Conservation (phyloP, 2,113 vertebrate genomes). For the Trinectes maculatus region DNA sequence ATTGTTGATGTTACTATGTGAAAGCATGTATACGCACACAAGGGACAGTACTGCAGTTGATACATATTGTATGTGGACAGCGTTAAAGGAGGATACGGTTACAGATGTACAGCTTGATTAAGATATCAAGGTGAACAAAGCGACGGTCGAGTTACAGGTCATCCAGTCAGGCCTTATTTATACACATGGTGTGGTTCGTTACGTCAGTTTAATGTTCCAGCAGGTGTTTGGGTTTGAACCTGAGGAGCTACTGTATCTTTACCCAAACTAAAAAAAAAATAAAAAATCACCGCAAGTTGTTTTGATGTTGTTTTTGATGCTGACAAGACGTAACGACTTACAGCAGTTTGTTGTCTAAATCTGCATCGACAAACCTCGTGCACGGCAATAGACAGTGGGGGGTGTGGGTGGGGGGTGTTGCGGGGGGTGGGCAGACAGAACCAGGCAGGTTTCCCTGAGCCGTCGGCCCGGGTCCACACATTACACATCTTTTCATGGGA, state of each 20-base stretch:
- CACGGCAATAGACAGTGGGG: slow-evolving; percentile 37
- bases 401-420: background rate
- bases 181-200: background rate
- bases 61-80: background rate
- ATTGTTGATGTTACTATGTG: background rate
- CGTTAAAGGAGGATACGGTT: background rate
- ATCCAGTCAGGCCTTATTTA: background rate
- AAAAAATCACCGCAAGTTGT: background rate
- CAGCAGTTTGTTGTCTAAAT: slow-evolving; percentile 44
- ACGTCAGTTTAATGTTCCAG: background rate
- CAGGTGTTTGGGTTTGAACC: background rate
- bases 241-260: background rate
- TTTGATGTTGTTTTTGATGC: slow-evolving; percentile 11
- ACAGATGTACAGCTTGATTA: background rate
- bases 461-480: slow-evolving; percentile 37
- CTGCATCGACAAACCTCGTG: slow-evolving; percentile 47
- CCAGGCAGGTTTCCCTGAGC: slow-evolving; percentile 57
- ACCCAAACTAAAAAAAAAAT: no score
- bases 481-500: slow-evolving; percentile 53
- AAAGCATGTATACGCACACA: background rate
- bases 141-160: background rate
- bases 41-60: background rate
- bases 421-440: background rate
- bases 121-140: background rate
- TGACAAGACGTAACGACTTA: slow-evolving; percentile 53